Percentiles rank a stretch among this genome's conserved stretches.
Evolutionary conservation across 2,113 vertebrate genomes (phyloP).

Genomic region (Lontra canadensis): DNA sequence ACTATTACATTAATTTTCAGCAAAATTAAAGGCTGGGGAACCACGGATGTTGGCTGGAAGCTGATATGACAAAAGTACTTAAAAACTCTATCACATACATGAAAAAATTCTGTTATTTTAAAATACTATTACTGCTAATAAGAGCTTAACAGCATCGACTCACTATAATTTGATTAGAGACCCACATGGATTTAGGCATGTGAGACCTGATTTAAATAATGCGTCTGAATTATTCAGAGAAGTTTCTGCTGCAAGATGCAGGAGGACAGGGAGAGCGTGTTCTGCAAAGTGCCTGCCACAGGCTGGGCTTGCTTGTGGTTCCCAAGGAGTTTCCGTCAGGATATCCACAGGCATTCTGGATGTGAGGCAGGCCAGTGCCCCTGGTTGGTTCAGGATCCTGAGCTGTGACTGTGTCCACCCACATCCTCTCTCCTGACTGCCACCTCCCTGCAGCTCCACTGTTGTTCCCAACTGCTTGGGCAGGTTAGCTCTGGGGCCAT

Average conservation of each 20-base stretch:
- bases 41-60: background rate
- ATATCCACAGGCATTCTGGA: background rate
- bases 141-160: background rate
- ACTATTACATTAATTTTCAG: background rate
- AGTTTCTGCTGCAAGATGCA: rapidly evolving
- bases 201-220: background rate
- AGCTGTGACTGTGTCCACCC: background rate
- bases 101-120: conserved; percentile 19
- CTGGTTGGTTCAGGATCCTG: background rate
- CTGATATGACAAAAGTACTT: background rate
- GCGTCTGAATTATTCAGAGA: background rate
- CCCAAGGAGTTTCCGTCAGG: background rate
- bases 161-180: background rate
- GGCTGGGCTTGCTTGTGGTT: rapidly evolving
- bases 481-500: too few relatives aligned
- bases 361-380: rapidly evolving
- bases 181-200: background rate
- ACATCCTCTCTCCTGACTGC: background rate
- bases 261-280: rapidly evolving
- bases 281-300: rapidly evolving
- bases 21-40: rapidly evolving
- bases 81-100: background rate
- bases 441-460: background rate
- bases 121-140: conserved; percentile 21
- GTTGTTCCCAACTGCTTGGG: background rate